Evolutionary conservation across 2,797 vertebrate species (phyloP).

Genomic region (Myiotriccus ornatus): DNA sequence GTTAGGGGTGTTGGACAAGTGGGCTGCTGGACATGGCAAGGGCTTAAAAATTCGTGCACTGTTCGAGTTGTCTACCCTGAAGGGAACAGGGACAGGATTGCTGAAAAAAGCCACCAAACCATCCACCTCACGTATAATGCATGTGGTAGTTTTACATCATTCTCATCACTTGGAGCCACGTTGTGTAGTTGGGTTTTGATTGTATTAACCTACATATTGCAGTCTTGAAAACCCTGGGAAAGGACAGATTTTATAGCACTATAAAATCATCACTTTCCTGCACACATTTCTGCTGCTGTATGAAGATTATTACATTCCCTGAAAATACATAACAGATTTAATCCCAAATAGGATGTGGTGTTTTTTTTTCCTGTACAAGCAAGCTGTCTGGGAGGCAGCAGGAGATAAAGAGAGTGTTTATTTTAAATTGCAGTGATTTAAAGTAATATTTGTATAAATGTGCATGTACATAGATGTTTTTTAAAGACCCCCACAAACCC

Average conservation of each 20-base stretch:
- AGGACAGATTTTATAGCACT: neutral
- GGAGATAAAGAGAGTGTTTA: neutral
- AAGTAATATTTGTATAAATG: neutral
- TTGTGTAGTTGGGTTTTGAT: neutral
- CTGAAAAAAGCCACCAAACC: neutral
- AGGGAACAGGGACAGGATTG: neutral
- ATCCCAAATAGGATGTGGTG: neutral
- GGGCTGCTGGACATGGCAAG: neutral
- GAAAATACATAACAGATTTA: neutral
- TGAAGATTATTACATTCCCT: neutral
- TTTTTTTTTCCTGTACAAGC: neutral
- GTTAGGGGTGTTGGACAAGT: neutral
- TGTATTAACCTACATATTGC: neutral
- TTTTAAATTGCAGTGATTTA: neutral
- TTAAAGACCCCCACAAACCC: rapidly evolving
- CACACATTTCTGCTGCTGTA: neutral
- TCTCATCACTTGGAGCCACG: neutral
- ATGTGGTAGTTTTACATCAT: neutral
- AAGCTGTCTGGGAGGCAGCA: neutral
- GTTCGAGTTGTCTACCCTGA: neutral
- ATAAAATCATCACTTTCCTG: neutral
- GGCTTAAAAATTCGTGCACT: neutral
- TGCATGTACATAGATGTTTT: neutral
- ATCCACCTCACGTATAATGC: neutral
- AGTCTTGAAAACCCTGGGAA: neutral